These are phyloP conservation scores for Anoplius nigerrimus DNA, from an alignment of 2,888 invertebrate species.

Conservation along the genomic window DNA sequence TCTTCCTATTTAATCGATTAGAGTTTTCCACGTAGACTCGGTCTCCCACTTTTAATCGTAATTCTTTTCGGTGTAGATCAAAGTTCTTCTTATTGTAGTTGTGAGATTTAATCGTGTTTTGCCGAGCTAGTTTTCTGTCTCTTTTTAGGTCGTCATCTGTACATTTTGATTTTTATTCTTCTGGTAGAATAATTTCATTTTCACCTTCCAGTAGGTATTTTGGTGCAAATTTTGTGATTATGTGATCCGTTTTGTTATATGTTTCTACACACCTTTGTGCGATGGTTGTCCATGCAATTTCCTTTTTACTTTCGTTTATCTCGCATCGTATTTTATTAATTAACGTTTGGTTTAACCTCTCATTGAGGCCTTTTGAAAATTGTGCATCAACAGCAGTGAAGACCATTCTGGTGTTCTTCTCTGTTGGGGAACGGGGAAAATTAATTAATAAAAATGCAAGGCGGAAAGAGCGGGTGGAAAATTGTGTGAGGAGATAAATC, in stretches of 20 bases:
- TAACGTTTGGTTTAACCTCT: conserved; percentile 52
- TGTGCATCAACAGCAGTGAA: conserved; percentile 58
- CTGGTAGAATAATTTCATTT: conserved; percentile 16
- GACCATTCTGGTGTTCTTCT: conserved; percentile 42
- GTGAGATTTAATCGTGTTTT: conserved; percentile 19
- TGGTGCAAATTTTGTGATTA: conserved; percentile 54
- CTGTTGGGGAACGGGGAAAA: too few relatives aligned
- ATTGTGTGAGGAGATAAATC: too few relatives aligned
- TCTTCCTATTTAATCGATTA: conserved; percentile 57
- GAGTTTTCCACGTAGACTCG: conserved; percentile 62
- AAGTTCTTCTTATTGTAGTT: conserved; percentile 54
- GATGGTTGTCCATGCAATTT: conserved; percentile 52
- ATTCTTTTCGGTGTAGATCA: conserved; percentile 51
- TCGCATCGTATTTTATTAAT: conserved; percentile 57
- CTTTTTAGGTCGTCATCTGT: conserved; percentile 21
- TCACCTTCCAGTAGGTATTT: conserved; percentile 54
- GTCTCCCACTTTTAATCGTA: conserved; percentile 58
- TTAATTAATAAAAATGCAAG: too few relatives aligned
- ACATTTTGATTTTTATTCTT: conserved; percentile 9
- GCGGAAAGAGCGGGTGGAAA: too few relatives aligned
- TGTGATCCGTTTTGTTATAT: conserved; percentile 59
- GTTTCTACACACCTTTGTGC: conserved; percentile 50
- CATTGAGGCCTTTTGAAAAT: conserved; percentile 15
- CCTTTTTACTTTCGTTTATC: conserved; percentile 46
- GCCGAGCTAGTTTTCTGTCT: conserved; percentile 29